Evolutionary conservation across 2,888 invertebrate genomes (phyloP).

Genomic region (Scelioninae gen. 1): DNA sequence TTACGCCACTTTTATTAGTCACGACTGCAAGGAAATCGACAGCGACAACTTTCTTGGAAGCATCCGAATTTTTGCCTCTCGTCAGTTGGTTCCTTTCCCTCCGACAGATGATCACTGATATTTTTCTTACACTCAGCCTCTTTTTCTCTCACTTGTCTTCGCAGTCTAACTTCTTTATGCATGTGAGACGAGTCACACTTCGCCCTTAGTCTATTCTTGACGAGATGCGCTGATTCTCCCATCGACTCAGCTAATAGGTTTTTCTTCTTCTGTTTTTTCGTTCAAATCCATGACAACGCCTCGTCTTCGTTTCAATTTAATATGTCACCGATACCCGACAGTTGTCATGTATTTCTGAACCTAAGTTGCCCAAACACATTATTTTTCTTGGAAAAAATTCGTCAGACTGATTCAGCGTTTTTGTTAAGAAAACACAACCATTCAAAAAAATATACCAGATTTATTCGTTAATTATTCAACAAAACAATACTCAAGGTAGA

Average conservation of each 20-base stretch:
- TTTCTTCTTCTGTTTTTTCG: constrained; percentile 17
- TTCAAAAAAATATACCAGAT: constrained; percentile 7
- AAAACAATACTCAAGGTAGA: no score
- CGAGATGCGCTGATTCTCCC: constrained; percentile 3
- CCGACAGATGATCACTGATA: no score
- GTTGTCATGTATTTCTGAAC: no score
- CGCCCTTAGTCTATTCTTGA: constrained; percentile 56
- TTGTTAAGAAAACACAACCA: constrained; percentile 19
- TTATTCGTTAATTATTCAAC: constrained; percentile 42
- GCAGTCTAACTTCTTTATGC: constrained; percentile 30
- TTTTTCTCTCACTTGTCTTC: constrained; percentile 55
- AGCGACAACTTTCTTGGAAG: constrained; percentile 73
- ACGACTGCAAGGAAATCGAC: constrained; percentile 62
- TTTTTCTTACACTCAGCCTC: no score
- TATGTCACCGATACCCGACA: no score
- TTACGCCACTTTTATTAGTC: constrained; percentile 52
- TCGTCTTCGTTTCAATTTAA: no score
- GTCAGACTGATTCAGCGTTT: constrained; percentile 15
- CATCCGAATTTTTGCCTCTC: no score
- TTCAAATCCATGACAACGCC: no score
- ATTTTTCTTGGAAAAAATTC: constrained; percentile 2
- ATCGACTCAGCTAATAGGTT: constrained; percentile 49
- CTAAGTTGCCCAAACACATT: no score
- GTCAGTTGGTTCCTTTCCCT: constrained; percentile 38
- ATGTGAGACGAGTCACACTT: constrained; percentile 38